Percentiles rank a stretch among this genome's conserved stretches.
Conservation (phyloP, 2,888 invertebrate genomes). For the Chelonus formosanus region DNA sequence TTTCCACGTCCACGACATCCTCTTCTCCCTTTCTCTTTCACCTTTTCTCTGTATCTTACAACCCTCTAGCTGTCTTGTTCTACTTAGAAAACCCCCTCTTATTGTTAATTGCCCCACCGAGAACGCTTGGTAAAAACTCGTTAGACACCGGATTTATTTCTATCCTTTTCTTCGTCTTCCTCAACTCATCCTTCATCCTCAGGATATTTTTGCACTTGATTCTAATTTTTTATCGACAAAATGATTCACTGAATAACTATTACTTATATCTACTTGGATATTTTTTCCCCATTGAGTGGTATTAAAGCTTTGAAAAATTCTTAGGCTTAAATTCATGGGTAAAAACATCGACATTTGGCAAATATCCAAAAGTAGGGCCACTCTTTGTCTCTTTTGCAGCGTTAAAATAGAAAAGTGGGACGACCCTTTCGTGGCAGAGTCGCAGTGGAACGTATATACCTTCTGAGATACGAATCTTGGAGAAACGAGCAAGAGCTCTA, state of each 20-base stretch:
- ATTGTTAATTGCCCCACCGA: conserved; percentile 33
- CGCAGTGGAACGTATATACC: conserved; percentile 3
- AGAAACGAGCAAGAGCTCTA: conserved; percentile 11
- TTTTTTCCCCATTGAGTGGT: background rate
- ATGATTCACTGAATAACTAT: too few relatives aligned
- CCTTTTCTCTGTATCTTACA: conserved; percentile 22
- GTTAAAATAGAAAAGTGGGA: conserved; percentile 57
- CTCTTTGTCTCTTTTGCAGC: conserved; percentile 49
- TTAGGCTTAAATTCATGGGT: conserved; percentile 17
- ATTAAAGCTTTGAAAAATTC: conserved; percentile 8
- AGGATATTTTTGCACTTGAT: too few relatives aligned
- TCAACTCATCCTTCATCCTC: background rate
- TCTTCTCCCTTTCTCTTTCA: conserved; percentile 38
- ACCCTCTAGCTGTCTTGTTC: conserved; percentile 18
- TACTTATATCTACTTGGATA: background rate
- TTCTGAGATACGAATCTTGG: conserved; percentile 1
- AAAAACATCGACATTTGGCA: conserved; percentile 53
- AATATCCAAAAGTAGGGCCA: conserved; percentile 50
- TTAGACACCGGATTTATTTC: conserved; percentile 61
- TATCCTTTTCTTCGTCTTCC: conserved; percentile 29
- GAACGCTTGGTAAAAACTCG: conserved; percentile 59
- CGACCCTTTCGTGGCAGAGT: conserved; percentile 44
- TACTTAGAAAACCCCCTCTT: conserved; percentile 15
- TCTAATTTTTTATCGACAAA: too few relatives aligned
- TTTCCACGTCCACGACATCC: conserved; percentile 38